phyloP scores from a whole-genome alignment of 1,140 invertebrate species.

The Bombus picipes region DNA sequence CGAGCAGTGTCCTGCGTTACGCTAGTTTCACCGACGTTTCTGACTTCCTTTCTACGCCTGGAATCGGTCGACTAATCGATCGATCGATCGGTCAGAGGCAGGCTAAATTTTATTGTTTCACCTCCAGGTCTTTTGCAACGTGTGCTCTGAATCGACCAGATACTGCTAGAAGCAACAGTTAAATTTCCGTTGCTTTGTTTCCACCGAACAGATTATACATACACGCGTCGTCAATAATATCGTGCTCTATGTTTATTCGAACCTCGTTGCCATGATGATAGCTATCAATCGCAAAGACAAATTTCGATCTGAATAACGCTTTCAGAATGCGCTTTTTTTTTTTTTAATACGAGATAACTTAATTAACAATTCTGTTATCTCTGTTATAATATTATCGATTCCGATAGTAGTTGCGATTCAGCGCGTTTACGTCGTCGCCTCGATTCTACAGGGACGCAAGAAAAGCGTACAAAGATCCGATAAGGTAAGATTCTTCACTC shows the following conservation, averaged over 20 bases:
- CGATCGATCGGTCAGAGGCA: not conserved
- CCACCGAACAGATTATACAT: not conserved
- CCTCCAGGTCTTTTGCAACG: not conserved
- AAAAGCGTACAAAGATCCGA: not conserved
- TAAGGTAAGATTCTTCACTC: conserved; percentile 60
- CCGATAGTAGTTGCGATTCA: not conserved
- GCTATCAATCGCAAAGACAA: not conserved
- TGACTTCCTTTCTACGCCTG: not conserved
- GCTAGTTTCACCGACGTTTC: not conserved
- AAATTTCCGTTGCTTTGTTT: not conserved
- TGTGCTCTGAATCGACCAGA: not conserved
- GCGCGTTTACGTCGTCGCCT: not conserved
- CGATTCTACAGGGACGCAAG: not conserved
- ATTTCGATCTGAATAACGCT: not conserved
- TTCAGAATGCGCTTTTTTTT: not conserved
- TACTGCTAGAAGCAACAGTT: not conserved
- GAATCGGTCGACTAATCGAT: not conserved
- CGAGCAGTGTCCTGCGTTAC: conserved; percentile 26
- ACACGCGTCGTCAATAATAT: not conserved
- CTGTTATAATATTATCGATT: not conserved
- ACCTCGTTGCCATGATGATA: no score
- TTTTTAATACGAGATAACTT: not conserved
- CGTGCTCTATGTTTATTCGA: not conserved
- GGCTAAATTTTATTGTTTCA: not conserved
- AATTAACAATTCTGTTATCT: not conserved